phyloP scores from a whole-genome alignment of 2,797 vertebrate genomes.

The Periophthalmus magnuspinnatus region DNA sequence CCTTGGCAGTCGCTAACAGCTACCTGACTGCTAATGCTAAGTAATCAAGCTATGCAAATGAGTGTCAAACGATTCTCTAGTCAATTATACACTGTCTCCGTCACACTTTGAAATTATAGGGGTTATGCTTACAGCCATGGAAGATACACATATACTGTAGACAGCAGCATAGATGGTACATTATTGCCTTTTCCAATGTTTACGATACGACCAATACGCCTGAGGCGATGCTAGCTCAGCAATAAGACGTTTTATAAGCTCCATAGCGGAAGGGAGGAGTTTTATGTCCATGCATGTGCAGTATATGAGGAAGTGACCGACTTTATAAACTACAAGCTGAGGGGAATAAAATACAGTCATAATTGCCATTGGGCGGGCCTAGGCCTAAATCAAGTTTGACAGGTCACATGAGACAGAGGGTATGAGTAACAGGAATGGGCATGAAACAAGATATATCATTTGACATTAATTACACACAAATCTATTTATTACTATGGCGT shows the following conservation, averaged over 20 bases:
- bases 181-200: slow-evolving; percentile 53
- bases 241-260: slow-evolving; percentile 48
- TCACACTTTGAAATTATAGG: slow-evolving; percentile 43
- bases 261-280: slow-evolving; percentile 19
- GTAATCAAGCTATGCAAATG: slow-evolving; percentile 45
- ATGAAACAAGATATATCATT: slow-evolving; percentile 2
- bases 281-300: slow-evolving; percentile 23
- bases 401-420: not conserved
- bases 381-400: not conserved
- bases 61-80: slow-evolving; percentile 55
- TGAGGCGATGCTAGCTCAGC: slow-evolving; percentile 36
- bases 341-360: slow-evolving; percentile 21
- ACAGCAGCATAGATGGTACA: slow-evolving; percentile 19
- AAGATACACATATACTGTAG: slow-evolving; percentile 11
- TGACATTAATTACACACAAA: not conserved
- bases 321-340: slow-evolving; percentile 18
- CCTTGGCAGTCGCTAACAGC: slow-evolving; percentile 42
- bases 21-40: slow-evolving; percentile 33
- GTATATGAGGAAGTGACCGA: slow-evolving; percentile 12
- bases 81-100: slow-evolving; percentile 53
- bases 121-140: slow-evolving; percentile 19
- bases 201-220: slow-evolving; percentile 55
- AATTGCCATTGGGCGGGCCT: not conserved
- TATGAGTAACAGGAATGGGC: slow-evolving; percentile 5
- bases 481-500: not conserved